Evolutionary conservation across 2,113 vertebrate genomes (phyloP), one percentile per base, ranked within the genome.

Genomic region (Eulemur rufifrons): DNA sequence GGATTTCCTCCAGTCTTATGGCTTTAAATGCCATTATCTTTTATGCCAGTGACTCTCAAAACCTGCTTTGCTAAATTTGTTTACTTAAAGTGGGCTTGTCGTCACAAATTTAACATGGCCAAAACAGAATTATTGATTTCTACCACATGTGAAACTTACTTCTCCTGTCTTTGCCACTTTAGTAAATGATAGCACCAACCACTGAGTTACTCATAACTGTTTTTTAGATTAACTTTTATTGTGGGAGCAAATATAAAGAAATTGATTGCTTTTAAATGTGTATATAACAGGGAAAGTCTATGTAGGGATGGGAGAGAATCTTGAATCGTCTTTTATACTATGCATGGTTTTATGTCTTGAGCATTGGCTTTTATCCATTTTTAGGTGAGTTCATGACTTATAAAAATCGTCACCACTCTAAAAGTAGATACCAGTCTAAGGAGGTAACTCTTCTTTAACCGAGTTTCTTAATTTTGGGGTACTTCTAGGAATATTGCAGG

Each of bases 281-380:
- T 64, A 87, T 91, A 54, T 83, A 73, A n/a, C 32, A 8, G 52
- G 29, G 18, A 25, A 76, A 42, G 39, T 37, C 52, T 92, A 1
- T 47, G 32, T 42, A 2, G 0, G 9, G 8, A 17, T 29, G 12
- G 85, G 32, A 64, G 27, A 64, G 8, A 21, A 69, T 88, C 32
- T 91, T 87, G 50, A 82, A 93, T 91, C 52, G 7, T 15, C 37
- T 66, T 76, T 69, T 83, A 81, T 82, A 82, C 50, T 86, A 12
- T 64, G 27, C 34, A 54, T 32, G n/a, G 1, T 37, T 93, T 80
- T 96, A 25, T 94, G 50, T 96, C 76, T 88, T 97, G 14, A 89
- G 3, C 45, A 45, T 69, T 95, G 69, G 13, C 29, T 71, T 77
- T 80, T 29, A 61, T 89, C 47, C 15, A 52, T 66, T 85, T 95